A percentile compares a stretch with the other conserved stretches of the same genome.
phyloP scores from a whole-genome alignment of 2,113 vertebrate species.

The Crotalus helleri region DNA sequence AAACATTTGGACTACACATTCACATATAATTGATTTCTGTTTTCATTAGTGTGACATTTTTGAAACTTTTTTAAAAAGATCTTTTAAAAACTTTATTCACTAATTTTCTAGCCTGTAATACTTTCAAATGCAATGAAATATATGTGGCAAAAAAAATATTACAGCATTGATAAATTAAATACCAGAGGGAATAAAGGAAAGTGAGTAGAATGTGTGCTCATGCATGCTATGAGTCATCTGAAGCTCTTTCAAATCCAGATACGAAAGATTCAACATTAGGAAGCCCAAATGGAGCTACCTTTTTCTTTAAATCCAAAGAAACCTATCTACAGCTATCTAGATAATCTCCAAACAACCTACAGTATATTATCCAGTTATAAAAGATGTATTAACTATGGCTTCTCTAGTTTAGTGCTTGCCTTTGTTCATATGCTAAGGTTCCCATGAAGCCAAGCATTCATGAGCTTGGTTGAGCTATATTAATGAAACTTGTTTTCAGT shows the following conservation, averaged over 20 bases:
- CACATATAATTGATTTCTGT: neutral
- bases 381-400: neutral
- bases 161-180: neutral
- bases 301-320: neutral
- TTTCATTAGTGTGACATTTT: neutral
- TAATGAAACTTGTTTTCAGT: slow-evolving; percentile 11
- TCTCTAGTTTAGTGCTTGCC: neutral
- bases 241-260: neutral
- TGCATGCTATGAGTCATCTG: neutral
- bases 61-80: neutral
- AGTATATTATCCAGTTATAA: neutral
- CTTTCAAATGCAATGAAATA: neutral
- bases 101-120: neutral
- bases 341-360: neutral
- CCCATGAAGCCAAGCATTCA: neutral
- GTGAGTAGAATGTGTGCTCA: neutral
- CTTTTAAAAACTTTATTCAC: neutral
- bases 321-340: neutral
- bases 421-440: neutral
- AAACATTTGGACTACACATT: neutral
- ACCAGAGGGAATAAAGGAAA: neutral
- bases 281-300: neutral
- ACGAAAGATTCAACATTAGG: neutral
- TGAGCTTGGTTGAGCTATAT: neutral
- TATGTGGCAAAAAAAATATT: neutral